Evolutionary conservation across 1,140 invertebrate genomes (phyloP).

Genomic region (Charaxes varanes): DNA sequence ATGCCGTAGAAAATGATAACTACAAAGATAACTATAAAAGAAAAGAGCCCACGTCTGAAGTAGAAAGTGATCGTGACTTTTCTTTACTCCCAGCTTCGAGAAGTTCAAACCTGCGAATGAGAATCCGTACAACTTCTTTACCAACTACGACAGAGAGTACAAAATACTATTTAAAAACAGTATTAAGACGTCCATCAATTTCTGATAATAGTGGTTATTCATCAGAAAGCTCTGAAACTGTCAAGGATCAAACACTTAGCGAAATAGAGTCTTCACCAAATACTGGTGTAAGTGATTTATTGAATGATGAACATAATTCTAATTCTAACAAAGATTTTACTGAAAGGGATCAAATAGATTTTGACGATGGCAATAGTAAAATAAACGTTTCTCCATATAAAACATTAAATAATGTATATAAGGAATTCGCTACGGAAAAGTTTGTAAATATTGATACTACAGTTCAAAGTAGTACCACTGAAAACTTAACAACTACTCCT

Average conservation of each 20-base stretch:
- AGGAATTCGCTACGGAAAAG: slow-evolving; percentile 18
- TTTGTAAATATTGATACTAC: slow-evolving; percentile 15
- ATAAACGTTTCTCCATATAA: slow-evolving; percentile 53
- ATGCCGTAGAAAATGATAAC: too few species aligned
- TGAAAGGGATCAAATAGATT: slow-evolving; percentile 13
- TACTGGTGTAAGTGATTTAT: slow-evolving; percentile 1
- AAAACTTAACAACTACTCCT: slow-evolving; percentile 27
- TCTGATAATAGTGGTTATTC: slow-evolving; percentile 22
- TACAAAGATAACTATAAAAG: too few species aligned
- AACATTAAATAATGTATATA: slow-evolving; percentile 36
- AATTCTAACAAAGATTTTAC: slow-evolving; percentile 1
- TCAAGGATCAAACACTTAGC: slow-evolving; percentile 20
- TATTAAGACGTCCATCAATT: slow-evolving; percentile 46
- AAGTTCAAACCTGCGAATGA: slow-evolving; percentile 20
- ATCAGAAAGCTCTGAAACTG: slow-evolving; percentile 19
- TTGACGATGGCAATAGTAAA: slow-evolving; percentile 28
- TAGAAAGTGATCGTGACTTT: too few species aligned
- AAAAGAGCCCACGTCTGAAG: too few species aligned
- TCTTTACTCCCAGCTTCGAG: slow-evolving; percentile 7
- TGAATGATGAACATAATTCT: not conserved
- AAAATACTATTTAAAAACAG: slow-evolving; percentile 60
- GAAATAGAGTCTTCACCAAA: slow-evolving; percentile 27
- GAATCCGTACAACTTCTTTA: slow-evolving; percentile 22
- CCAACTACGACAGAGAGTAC: slow-evolving; percentile 32
- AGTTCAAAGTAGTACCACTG: slow-evolving; percentile 31